Base-by-base conservation (phyloP, 2,797 vertebrate species). In the Brachyalestes nurse region DNA sequence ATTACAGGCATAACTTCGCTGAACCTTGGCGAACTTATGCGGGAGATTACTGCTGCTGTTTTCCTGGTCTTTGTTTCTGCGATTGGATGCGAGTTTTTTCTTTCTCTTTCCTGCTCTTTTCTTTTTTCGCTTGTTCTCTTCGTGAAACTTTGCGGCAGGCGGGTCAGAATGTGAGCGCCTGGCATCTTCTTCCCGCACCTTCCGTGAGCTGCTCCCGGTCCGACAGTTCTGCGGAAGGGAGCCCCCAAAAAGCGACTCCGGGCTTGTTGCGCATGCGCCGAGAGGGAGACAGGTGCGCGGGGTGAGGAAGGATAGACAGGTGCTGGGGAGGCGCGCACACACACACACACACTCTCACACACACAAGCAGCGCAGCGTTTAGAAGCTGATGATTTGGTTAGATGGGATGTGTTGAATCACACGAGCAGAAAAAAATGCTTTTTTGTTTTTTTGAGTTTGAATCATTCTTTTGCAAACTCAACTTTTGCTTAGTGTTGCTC, bases 221-320 rank as follows among this genome's bases (percentile, higher is more conserved):
- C 28, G 38, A 34, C 25, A 75, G 34, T 75, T 76, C 69, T 25
- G 80, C 57, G 69, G 72, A 82, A 58, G 34, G 14, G 9, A 23
- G n/a, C n/a, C n/a, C n/a, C 72, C 10, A 10, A 62, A 19, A n/a
- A 58, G 72, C 55, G 40, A 23, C 47, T 25, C 40, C 40, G 42
- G 34, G 23, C 21, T 58, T 17, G 28, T 88, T 91, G 93, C 91
- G 93, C 95, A 95, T 95, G 95, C 91, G 95, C 94, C 92, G 87
- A 88, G 89, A 23, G 88, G 91, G 40, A 82, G 95, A 96, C 96
- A 97, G 96, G 96, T 97, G 96, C 95, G 92, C 88, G 89, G 87
- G 89, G 87, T 95, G 91, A 90, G 91, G 92, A 95, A 93, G 95
- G 95, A 95, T 96, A 97, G 96, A 95, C 96, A 97, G 96, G 95